Base-by-base conservation (phyloP, 2,888 invertebrate species). In the Pharmacophagus antenor region DNA sequence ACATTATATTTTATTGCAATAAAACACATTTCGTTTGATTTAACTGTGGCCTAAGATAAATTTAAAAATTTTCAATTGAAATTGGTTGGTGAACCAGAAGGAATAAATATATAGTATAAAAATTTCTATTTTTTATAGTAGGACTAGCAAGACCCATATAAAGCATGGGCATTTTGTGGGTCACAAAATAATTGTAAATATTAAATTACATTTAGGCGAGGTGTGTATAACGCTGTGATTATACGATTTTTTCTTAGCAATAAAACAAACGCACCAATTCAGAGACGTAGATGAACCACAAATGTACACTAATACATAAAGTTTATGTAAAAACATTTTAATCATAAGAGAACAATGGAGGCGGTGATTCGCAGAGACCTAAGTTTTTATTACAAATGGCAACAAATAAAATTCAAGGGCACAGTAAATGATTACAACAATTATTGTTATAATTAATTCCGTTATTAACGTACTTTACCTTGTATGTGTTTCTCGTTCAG, bases 401-500 rank as follows among this genome's bases (percentile, higher is more conserved):
- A 57, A 58, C 52, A 61, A 52, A 61, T 51, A 61, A 62, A 54
- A 61, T 62, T 49, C 58, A 58, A 58, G 56, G 62, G 27, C 62
- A 55, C 37, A 62, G 52, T 58, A 52, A 56, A 65, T 61, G 63
- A 64, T 62, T 62, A 63, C 63, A 57, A 62, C 61, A 65, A 62
- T 62, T 56, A 63, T 61, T 62, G 56, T 58, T 65, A 67, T 70
- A 65, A 65, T 65, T 68, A 57, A 63, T 65, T 67, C 65, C 66
- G 65, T 69, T 65, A 65, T 69, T 67, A 68, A 55, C 68, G 70
- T 69, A 70, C 69, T 68, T 76, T 76, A 80, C 81, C 77, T 79
- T 79, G 73, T 65, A 50, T 68, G 42, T 49, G 70, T 65, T 70
- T 73, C 72, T 71, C 67, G 66, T 68, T 67, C 51, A 56, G 46